Evolutionary conservation across 2,113 vertebrate genomes (phyloP).

Genomic region (Odobenus rosmarus): DNA sequence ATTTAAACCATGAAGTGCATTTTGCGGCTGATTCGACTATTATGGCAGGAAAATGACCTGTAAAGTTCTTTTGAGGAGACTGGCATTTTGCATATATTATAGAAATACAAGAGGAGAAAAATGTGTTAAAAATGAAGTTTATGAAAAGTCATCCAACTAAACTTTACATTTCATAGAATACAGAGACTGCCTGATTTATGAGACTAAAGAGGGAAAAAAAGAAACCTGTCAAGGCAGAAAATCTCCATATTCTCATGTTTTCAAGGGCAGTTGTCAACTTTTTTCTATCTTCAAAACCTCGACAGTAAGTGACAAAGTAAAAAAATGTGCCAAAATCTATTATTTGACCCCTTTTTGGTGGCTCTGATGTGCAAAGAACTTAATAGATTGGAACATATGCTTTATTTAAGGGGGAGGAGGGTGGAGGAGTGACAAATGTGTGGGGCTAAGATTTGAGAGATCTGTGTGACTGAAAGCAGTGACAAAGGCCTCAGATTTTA

Average conservation of each 20-base stretch:
- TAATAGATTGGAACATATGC: slow-evolving; percentile 67
- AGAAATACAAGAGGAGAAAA: slow-evolving; percentile 76
- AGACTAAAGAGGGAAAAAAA: slow-evolving; percentile 55
- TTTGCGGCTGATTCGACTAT: slow-evolving; percentile 82
- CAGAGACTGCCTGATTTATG: slow-evolving; percentile 77
- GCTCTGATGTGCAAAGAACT: slow-evolving; percentile 62
- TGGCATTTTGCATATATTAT: slow-evolving; percentile 84
- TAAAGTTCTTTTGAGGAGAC: slow-evolving; percentile 82
- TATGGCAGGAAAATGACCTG: slow-evolving; percentile 84
- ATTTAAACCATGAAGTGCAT: slow-evolving; percentile 81
- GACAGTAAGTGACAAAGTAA: slow-evolving; percentile 68
- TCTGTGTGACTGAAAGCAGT: not conserved
- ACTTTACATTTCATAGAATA: slow-evolving; percentile 74
- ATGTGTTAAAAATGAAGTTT: slow-evolving; percentile 82
- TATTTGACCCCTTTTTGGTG: slow-evolving; percentile 59
- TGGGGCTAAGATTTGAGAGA: not conserved
- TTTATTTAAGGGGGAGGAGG: not conserved
- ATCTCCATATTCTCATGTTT: slow-evolving; percentile 72
- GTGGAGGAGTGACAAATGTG: not conserved
- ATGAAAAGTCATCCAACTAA: slow-evolving; percentile 77
- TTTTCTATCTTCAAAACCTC: slow-evolving; percentile 59
- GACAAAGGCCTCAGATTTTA: not conserved
- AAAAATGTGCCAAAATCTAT: slow-evolving; percentile 68
- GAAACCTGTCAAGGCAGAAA: slow-evolving; percentile 74
- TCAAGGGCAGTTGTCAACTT: slow-evolving; percentile 76